Base-by-base conservation (phyloP, 2,113 vertebrate genomes). In the Rhipidura dahli region DNA sequence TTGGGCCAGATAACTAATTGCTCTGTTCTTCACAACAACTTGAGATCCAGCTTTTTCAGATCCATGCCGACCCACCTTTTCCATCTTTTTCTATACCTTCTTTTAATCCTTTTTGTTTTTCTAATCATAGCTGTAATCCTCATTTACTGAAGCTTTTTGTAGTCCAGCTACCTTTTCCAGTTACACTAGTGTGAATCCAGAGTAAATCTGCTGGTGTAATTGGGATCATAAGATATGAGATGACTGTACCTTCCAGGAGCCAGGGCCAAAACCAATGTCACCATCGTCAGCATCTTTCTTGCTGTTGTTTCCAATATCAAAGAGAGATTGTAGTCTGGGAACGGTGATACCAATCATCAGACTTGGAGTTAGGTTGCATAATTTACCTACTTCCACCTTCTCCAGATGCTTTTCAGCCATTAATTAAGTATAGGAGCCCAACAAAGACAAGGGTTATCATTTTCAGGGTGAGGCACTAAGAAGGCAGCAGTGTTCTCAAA, bases 401-500 rank as follows among this genome's bases (percentile, higher is more conserved):
- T 91, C 57, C 81, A 79, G 65, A 51, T 83, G 72, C 64, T 97
- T 94, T 92, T 90, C 44, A 95, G 65, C 50, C 49, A 73, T 86
- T 95, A 95, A 96, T 95, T 97, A 96, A 73, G 61, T 69, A 39
- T 22, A 75, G 92, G 57, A 93, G 27, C 22, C 65, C 37, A 93
- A 24, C 59, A 90, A 92, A 90, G n/a, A 61, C 6, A 17, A 81
- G 47, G 71, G 72, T 90, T 71, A 65, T 93, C 10, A 95, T 95
- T 93, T 95, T 87, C 86, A 93, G 72, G 83, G 83, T 84, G 88
- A 87, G 71, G 76, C 71, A 73, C 39, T 65, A 26, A 72, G 81
- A 59, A 69, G 39, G 26, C 49, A 84, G 18, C 63, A 71, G 13
- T 60, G 23, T 45, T 92, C 64, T 90, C 69, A 81, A 71, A 90